A percentile compares a stretch with the other conserved stretches of the same genome.
phyloP scores from a whole-genome alignment of 2,888 invertebrate genomes.

The Lasioglossum marginatum region DNA sequence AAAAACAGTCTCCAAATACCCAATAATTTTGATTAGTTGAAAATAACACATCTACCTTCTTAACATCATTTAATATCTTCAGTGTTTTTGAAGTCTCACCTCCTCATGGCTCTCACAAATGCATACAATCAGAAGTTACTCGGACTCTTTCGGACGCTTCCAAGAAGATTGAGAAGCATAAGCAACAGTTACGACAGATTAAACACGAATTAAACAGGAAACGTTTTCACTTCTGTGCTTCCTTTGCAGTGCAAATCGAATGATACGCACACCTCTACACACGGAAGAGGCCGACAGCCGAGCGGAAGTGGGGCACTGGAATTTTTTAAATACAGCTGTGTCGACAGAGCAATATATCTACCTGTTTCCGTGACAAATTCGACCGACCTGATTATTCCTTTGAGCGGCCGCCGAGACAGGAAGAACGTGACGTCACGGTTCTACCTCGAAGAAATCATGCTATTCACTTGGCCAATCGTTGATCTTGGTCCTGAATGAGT shows the following conservation, averaged over 20 bases:
- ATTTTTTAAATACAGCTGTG: slow-evolving; percentile 8
- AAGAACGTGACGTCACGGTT: slow-evolving; percentile 43
- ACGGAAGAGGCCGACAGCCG: not conserved
- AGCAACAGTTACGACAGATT: not conserved
- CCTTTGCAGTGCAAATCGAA: not conserved
- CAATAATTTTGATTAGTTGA: too few relatives aligned
- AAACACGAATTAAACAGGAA: not conserved
- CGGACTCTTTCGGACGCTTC: not conserved
- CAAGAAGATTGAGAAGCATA: not conserved
- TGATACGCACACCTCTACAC: not conserved
- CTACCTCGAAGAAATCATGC: slow-evolving; percentile 31
- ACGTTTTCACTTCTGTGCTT: not conserved
- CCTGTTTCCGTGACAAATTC: slow-evolving; percentile 24
- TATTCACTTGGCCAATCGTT: slow-evolving; percentile 51
- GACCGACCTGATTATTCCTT: slow-evolving; percentile 26
- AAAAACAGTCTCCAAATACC: too few relatives aligned
- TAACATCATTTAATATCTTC: too few relatives aligned
- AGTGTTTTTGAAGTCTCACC: too few relatives aligned
- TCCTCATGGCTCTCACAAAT: not conserved
- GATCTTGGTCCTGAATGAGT: slow-evolving; percentile 60
- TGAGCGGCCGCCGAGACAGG: slow-evolving; percentile 21
- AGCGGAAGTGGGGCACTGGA: not conserved
- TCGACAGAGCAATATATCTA: slow-evolving; percentile 22
- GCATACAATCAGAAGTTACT: not conserved
- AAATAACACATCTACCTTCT: too few relatives aligned